Conservation (phyloP, 2,113 vertebrate genomes). For the Misgurnus mizolepis region DNA sequence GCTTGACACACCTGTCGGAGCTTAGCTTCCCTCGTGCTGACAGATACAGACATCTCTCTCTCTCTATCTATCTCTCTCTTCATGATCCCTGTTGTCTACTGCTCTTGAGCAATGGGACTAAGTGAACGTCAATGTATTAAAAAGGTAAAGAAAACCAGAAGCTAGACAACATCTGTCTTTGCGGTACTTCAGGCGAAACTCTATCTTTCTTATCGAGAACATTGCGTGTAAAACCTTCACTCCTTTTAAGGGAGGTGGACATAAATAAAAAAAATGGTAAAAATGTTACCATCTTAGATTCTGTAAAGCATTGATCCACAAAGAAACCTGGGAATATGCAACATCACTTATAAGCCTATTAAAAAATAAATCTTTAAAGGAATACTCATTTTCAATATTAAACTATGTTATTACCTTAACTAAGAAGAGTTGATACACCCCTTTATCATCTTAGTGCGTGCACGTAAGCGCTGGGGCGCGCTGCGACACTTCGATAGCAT, state of each 20-base stretch:
- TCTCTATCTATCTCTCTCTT: background rate
- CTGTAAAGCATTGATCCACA: background rate
- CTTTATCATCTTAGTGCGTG: no score
- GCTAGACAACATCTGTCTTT: constrained; percentile 15
- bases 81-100: constrained; percentile 8
- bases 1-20: constrained; percentile 32
- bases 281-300: background rate
- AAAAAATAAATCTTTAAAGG: no score
- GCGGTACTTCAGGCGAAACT: constrained; percentile 7
- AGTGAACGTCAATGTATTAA: constrained; percentile 1
- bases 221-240: background rate
- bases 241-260: background rate
- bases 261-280: background rate
- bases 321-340: background rate
- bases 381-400: no score
- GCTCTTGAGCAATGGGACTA: constrained; percentile 28
- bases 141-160: constrained; percentile 12
- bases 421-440: no score
- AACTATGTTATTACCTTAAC: no score
- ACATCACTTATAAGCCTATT: background rate
- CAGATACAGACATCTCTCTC: constrained; percentile 42
- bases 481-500: no score
- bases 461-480: no score
- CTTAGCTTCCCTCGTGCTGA: constrained; percentile 6
- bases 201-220: background rate